Evolutionary conservation across 2,113 vertebrate species (phyloP).

Genomic region (Gavialis gangeticus): DNA sequence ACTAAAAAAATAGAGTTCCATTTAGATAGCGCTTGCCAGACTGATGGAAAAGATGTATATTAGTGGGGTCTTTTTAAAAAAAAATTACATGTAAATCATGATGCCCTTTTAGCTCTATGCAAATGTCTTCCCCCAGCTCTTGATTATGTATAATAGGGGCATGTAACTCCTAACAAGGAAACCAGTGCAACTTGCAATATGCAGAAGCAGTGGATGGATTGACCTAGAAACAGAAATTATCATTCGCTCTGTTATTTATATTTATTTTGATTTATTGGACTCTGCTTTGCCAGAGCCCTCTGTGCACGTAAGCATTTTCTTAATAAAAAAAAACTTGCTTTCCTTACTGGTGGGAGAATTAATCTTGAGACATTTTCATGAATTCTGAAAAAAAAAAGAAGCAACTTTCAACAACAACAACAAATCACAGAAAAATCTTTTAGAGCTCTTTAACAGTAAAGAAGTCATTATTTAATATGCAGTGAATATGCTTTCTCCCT

Average conservation of each 20-base stretch:
- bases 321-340: not conserved
- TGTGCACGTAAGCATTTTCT: not conserved
- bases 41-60: not conserved
- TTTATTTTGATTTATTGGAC: constrained; percentile 36
- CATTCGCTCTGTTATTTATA: not conserved
- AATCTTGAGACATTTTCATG: not conserved
- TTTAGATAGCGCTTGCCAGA: not conserved
- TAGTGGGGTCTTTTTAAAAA: not conserved
- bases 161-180: constrained; percentile 36
- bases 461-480: not conserved
- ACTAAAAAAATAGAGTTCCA: not conserved
- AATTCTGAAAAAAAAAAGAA: not conserved
- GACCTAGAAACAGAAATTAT: constrained; percentile 58
- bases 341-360: not conserved
- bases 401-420: not conserved
- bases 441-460: not conserved
- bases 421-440: not conserved
- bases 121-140: constrained; percentile 52
- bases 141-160: constrained; percentile 52
- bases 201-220: constrained; percentile 24
- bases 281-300: not conserved
- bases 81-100: constrained; percentile 41
- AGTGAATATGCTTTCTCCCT: not conserved
- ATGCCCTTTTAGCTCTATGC: constrained; percentile 47
- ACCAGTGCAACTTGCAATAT: constrained; percentile 21